Base-by-base conservation (phyloP, 2,797 vertebrate species). In the Aeoliscus strigatus region DNA sequence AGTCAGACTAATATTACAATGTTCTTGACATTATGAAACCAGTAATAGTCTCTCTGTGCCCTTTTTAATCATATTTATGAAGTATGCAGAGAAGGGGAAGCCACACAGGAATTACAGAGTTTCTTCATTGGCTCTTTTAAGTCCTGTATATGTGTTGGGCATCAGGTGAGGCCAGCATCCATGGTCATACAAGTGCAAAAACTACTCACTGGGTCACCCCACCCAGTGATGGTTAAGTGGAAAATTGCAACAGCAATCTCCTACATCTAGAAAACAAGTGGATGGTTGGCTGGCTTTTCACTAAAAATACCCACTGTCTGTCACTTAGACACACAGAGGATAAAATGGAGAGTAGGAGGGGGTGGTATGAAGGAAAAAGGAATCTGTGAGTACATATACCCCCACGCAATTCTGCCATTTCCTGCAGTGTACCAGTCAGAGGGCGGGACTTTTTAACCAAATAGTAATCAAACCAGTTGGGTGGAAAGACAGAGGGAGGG, bases 1-100 rank as follows among this genome's bases (percentile, higher is more conserved):
- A 77, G 77, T 76, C 72, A 73, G 80, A 73, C 70, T 57, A 71
- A 78, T 62, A 76, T 67, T 72, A 66, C 59, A 65, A 59, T 75
- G 52, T 80, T 73, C 67, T 59, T 77, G 74, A 83, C 66, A 76
- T 73, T 65, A 66, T 69, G 47, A 66, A 72, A 70, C 75, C 51
- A 69, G 70, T 51, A 68, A 58, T 61, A 74, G 66, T 65, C 46
- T 70, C 43, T 58, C 17, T 4, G 39, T 75, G 73, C 71, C 73
- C 72, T 61, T 67, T 72, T 53, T 73, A 76, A 81, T 79, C 64
- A 71, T 66, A 66, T 75, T 69, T 76, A 68, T 70, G 61, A 57
- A 55, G 44, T 21, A 66, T 51, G 58, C 28, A 42, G 56, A 58
- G 56, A 55, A 14, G 36, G 43, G 39, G 47, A 71, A 37, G 55